These are phyloP conservation scores for Haemorhous mexicanus DNA, from an alignment of 2,113 vertebrate genomes.

Conservation along the genomic window DNA sequence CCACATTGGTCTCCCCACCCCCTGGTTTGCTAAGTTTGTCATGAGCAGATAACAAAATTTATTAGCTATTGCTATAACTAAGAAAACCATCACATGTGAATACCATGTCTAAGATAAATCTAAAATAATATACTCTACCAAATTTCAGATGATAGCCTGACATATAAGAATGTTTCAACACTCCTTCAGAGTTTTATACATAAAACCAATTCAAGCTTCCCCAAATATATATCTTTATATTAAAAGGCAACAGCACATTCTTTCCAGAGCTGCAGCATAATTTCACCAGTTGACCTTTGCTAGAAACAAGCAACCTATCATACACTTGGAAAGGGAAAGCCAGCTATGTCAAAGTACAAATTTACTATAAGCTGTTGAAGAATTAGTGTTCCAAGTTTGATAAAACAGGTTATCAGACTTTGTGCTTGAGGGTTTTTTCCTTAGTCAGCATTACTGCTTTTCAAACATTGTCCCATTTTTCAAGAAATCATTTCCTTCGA, in stretches of 20 bases:
- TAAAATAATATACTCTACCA: background rate
- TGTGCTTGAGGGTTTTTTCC: background rate
- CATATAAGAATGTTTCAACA: background rate
- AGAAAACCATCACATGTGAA: background rate
- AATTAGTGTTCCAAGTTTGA: background rate
- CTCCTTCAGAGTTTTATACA: background rate
- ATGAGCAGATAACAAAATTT: background rate
- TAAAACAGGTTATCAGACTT: background rate
- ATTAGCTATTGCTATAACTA: background rate
- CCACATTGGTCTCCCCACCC: background rate
- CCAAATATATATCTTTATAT: background rate
- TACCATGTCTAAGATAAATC: background rate
- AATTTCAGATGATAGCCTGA: background rate
- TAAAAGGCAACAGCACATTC: background rate
- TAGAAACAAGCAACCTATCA: background rate
- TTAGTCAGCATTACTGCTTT: background rate
- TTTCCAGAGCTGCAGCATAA: background rate
- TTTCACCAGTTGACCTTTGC: background rate
- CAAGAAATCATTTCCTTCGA: background rate
- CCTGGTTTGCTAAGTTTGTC: background rate
- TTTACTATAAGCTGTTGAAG: background rate
- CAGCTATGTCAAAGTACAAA: background rate
- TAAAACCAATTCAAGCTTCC: background rate
- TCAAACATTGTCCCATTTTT: background rate
- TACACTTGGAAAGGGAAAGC: background rate